These are phyloP conservation scores for Geopemphigus sp. DNA, from an alignment of 1,140 invertebrate genomes.

Conservation along the genomic window DNA sequence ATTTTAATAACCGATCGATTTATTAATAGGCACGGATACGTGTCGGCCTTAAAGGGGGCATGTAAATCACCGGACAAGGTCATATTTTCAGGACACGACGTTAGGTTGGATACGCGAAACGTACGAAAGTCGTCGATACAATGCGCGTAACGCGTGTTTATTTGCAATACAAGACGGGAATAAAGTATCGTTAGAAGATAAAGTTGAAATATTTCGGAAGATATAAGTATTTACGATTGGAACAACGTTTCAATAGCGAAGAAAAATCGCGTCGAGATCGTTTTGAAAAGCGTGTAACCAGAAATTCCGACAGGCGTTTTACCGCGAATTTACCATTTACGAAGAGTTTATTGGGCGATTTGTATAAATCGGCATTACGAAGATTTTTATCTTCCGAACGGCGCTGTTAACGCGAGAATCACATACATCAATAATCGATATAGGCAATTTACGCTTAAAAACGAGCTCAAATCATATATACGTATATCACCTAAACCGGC, in stretches of 20 bases:
- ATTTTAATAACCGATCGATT: constrained; percentile 25
- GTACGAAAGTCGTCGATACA: neutral
- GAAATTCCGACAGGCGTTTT: constrained; percentile 33
- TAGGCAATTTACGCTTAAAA: constrained; percentile 31
- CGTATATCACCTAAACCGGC: no score
- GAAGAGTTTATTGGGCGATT: constrained; percentile 13
- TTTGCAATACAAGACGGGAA: neutral
- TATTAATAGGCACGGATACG: neutral
- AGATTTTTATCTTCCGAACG: constrained; percentile 34
- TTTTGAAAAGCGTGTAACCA: constrained; percentile 19
- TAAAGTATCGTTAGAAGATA: neutral
- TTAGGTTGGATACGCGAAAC: constrained; percentile 17
- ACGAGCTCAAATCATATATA: no score
- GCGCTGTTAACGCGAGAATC: no score
- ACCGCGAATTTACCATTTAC: constrained; percentile 48
- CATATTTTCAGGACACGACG: constrained; percentile 4
- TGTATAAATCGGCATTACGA: neutral
- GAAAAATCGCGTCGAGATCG: constrained; percentile 33
- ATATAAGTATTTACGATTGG: neutral
- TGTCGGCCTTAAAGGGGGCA: neutral
- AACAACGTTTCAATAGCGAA: constrained; percentile 14
- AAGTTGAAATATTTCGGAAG: constrained; percentile 24
- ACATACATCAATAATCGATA: constrained; percentile 27
- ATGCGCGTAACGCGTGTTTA: neutral
- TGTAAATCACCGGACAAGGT: neutral